phyloP scores from a whole-genome alignment of 2,888 invertebrate species.

The Pyralis farinalis region DNA sequence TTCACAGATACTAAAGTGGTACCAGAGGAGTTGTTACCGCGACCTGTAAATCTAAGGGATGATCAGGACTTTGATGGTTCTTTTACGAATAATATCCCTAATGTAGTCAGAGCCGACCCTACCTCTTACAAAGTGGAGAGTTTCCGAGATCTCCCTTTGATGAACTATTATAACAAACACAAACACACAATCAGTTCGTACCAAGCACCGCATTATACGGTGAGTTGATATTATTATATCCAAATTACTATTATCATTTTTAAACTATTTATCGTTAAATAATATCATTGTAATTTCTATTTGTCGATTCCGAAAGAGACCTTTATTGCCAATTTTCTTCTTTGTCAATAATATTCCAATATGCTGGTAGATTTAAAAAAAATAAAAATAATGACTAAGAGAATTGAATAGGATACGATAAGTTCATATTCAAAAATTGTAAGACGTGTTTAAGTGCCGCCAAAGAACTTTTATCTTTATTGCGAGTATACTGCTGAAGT shows the following conservation, averaged over 20 bases:
- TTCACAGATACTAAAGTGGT: slow-evolving; percentile 23
- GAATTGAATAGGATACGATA: too few species aligned
- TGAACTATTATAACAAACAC: slow-evolving; percentile 63
- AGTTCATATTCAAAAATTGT: too few species aligned
- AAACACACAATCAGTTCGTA: slow-evolving; percentile 62
- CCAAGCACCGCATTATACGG: slow-evolving; percentile 69
- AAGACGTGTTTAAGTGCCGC: too few species aligned
- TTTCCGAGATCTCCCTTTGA: slow-evolving; percentile 60
- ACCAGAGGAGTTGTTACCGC: slow-evolving; percentile 48
- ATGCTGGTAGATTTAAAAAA: too few species aligned
- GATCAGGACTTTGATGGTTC: slow-evolving; percentile 45
- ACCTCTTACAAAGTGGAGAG: slow-evolving; percentile 52
- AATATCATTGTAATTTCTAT: too few species aligned
- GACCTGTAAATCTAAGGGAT: slow-evolving; percentile 52
- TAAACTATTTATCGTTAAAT: too few species aligned
- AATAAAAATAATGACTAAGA: too few species aligned
- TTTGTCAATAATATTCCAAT: too few species aligned
- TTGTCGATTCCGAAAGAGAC: too few species aligned
- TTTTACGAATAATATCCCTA: slow-evolving; percentile 52
- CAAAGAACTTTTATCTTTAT: too few species aligned
- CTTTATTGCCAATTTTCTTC: too few species aligned
- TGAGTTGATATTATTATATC: slow-evolving; percentile 39
- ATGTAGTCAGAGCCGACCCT: slow-evolving; percentile 37
- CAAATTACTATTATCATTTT: background rate
- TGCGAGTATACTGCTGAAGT: too few species aligned